These are phyloP conservation scores for Pandemis heparana DNA, from an alignment of 2,888 invertebrate genomes.

Conservation along the genomic window DNA sequence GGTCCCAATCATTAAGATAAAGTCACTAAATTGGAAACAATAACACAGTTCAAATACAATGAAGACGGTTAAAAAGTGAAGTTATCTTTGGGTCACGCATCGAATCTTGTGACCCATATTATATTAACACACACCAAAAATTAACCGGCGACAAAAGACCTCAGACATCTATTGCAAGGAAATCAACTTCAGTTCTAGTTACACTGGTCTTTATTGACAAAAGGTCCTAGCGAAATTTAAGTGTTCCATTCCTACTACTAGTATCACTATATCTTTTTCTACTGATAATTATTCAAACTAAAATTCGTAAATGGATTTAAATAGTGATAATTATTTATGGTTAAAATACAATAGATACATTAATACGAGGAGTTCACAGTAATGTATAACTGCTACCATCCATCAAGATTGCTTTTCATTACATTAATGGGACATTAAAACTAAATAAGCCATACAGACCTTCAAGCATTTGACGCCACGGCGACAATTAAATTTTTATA, in stretches of 20 bases:
- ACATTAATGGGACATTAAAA: not conserved
- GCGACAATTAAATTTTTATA: not conserved
- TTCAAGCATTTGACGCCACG: not conserved
- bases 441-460: not conserved
- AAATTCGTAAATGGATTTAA: no score
- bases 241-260: no score
- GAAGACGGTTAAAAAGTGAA: constrained; percentile 53
- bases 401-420: not conserved
- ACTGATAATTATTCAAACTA: no score
- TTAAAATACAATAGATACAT: no score
- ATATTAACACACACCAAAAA: constrained; percentile 23
- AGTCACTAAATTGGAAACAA: constrained; percentile 70
- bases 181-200: no score
- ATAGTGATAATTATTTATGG: no score
- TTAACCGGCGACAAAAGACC: not conserved
- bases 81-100: constrained; percentile 73
- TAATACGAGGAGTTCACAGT: no score
- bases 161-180: no score
- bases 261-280: no score
- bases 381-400: no score
- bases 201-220: no score
- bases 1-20: constrained; percentile 69
- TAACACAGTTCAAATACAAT: constrained; percentile 67
- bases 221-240: no score
- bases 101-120: constrained; percentile 65